Conservation (phyloP, 2,888 invertebrate genomes). For the Perithous albicinctus region DNA sequence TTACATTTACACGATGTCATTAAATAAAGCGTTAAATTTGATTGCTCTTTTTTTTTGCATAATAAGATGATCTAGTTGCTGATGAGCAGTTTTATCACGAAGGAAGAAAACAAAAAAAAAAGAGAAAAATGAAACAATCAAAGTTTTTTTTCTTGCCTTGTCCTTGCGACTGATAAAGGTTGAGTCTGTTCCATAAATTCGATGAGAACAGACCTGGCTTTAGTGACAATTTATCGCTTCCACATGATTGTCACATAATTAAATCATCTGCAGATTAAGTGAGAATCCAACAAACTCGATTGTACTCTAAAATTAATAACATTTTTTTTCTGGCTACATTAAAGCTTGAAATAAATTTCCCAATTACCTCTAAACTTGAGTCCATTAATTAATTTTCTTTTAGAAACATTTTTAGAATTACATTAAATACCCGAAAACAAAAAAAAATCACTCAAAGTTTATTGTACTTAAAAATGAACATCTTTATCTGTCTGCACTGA, state of each 20-base stretch:
- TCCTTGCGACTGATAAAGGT: neutral
- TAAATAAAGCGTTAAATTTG: neutral
- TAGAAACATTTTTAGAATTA: neutral
- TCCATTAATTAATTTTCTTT: neutral
- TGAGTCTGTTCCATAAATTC: conserved; percentile 11
- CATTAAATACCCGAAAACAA: neutral
- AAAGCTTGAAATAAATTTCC: neutral
- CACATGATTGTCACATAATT: conserved; percentile 21
- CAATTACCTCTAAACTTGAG: neutral
- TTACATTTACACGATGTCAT: conserved; percentile 5
- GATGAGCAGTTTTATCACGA: neutral
- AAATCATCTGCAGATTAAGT: conserved; percentile 1
- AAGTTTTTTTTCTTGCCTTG: conserved; percentile 1
- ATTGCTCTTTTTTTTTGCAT: conserved; percentile 19
- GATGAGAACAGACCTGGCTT: conserved; percentile 6
- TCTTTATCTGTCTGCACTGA: no score
- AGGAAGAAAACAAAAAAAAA: neutral
- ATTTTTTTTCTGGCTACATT: neutral
- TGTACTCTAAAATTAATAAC: neutral
- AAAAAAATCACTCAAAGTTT: neutral
- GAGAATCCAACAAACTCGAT: neutral
- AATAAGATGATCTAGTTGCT: neutral
- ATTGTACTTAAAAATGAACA: no score
- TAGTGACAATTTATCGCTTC: conserved; percentile 1
- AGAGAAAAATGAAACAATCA: neutral